Conservation (phyloP, 2,113 vertebrate species). For the Elephas maximus region DNA sequence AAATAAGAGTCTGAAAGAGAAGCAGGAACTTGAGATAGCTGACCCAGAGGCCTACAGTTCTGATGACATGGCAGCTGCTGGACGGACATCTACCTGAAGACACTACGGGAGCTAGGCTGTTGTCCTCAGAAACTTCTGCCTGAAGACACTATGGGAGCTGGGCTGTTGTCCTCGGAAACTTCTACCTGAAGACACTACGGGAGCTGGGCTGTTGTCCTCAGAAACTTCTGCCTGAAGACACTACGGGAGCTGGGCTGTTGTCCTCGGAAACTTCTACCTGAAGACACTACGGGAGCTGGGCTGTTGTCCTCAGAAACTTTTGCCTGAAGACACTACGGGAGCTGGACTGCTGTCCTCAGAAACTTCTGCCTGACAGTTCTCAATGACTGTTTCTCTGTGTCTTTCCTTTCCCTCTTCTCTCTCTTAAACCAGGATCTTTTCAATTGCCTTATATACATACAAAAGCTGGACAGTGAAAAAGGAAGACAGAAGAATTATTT, state of each 20-base stretch:
- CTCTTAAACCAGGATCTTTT: neutral
- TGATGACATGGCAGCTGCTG: neutral
- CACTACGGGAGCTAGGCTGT: neutral
- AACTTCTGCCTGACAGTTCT: neutral
- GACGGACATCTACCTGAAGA: neutral
- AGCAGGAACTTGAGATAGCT: neutral
- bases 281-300: no score
- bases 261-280: neutral
- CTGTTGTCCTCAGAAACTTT: no score
- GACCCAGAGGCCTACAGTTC: neutral
- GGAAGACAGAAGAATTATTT: neutral
- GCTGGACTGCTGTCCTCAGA: no score
- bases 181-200: no score
- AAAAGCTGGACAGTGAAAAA: neutral
- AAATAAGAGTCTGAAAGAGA: slow-evolving; percentile 3
- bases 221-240: no score
- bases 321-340: no score
- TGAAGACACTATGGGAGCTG: no score
- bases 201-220: no score
- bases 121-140: neutral
- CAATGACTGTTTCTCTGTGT: neutral
- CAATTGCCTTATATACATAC: neutral
- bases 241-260: no score
- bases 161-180: no score
- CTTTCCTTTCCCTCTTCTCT: neutral